Evolutionary conservation across 2,888 invertebrate species (phyloP).

Genomic region (Tipula helvola): DNA sequence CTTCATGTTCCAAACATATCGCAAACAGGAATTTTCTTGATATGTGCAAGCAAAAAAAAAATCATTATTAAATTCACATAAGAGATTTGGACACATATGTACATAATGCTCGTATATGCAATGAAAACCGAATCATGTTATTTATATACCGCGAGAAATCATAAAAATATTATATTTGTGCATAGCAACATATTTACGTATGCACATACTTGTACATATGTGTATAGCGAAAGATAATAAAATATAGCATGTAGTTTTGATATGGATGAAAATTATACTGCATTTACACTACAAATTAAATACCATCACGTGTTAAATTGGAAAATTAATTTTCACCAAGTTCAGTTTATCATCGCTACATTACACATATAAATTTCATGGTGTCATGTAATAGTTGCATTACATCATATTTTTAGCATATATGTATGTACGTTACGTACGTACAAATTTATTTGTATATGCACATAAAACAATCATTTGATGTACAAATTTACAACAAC

Average conservation of each 20-base stretch:
- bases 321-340: neutral
- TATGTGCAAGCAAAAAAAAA: neutral
- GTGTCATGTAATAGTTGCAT: neutral
- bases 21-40: neutral
- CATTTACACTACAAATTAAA: neutral
- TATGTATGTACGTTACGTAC: no score
- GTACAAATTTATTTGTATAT: no score
- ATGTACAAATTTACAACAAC: neutral
- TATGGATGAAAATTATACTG: neutral
- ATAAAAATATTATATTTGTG: neutral
- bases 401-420: neutral
- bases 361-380: neutral
- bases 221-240: neutral
- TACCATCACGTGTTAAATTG: neutral
- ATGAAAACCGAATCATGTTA: neutral
- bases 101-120: neutral
- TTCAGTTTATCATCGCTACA: neutral
- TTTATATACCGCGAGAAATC: neutral
- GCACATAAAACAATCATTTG: neutral
- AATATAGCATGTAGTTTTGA: no score
- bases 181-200: neutral
- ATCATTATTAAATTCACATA: neutral
- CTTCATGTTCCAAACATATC: neutral
- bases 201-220: neutral
- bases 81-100: neutral